Evolutionary conservation across 2,888 invertebrate species (phyloP).

Genomic region (Deilephila elpenor): DNA sequence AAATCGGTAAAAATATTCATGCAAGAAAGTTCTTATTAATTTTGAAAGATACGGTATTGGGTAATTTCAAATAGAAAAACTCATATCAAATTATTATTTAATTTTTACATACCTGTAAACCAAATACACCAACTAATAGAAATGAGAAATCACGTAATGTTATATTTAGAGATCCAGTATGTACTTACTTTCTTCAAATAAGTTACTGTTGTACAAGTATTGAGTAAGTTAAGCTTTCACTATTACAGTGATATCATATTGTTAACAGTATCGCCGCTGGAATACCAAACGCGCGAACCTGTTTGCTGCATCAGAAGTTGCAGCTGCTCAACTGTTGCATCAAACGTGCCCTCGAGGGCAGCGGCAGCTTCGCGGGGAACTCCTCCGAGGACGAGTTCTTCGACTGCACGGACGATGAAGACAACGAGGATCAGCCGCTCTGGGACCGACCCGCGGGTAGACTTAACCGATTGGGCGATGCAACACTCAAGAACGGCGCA

Average conservation of each 20-base stretch:
- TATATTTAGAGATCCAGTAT: not conserved
- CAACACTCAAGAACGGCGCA: slow-evolving; percentile 71
- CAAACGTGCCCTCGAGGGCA: slow-evolving; percentile 82
- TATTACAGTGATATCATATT: slow-evolving; percentile 40
- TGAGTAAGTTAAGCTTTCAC: slow-evolving; percentile 8
- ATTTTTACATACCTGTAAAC: too few species aligned
- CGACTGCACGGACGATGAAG: slow-evolving; percentile 88
- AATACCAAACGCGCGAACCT: slow-evolving; percentile 94
- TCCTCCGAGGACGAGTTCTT: slow-evolving; percentile 90
- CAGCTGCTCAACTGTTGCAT: slow-evolving; percentile 94
- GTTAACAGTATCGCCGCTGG: slow-evolving; percentile 90
- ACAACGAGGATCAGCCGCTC: slow-evolving; percentile 75
- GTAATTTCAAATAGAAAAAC: too few species aligned
- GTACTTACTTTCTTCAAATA: slow-evolving; percentile 2
- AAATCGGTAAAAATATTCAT: not conserved
- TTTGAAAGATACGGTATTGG: too few species aligned
- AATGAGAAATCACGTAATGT: not conserved
- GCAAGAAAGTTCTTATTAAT: too few species aligned
- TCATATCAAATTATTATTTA: too few species aligned
- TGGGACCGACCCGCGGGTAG: slow-evolving; percentile 75
- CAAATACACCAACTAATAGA: too few species aligned
- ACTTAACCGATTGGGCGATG: slow-evolving; percentile 66
- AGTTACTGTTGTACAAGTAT: not conserved
- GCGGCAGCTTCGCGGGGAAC: slow-evolving; percentile 60
- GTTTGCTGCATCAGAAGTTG: slow-evolving; percentile 97